Evolutionary conservation across 2,113 vertebrate genomes (phyloP).

Genomic region (Riparia riparia): DNA sequence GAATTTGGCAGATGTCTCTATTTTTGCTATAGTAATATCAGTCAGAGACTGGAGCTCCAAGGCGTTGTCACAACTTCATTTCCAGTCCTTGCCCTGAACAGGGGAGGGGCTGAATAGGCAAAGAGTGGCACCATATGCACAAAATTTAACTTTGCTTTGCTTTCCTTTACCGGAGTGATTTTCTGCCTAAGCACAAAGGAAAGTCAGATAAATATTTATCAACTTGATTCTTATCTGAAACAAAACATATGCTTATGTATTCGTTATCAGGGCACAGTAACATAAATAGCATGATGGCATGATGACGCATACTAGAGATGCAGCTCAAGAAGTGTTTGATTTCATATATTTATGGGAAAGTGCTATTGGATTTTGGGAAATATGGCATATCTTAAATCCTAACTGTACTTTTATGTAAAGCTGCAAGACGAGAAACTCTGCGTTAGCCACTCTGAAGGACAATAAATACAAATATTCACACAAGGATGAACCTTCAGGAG

Average conservation of each 20-base stretch:
- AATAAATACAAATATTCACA: neutral
- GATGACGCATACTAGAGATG: neutral
- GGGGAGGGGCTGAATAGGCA: neutral
- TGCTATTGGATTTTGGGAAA: neutral
- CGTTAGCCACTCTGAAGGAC: neutral
- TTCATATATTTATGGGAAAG: conserved; percentile 11
- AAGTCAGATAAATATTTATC: conserved; percentile 16
- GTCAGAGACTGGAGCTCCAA: neutral
- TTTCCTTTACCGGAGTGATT: neutral
- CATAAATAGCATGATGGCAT: neutral
- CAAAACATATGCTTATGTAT: neutral
- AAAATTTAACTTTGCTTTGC: neutral
- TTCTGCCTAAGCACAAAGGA: neutral
- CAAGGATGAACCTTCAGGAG: conserved; percentile 10
- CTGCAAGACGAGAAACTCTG: neutral
- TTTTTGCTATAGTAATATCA: neutral
- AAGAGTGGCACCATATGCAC: neutral
- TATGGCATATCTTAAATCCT: neutral
- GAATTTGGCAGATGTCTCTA: neutral
- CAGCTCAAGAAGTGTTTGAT: neutral
- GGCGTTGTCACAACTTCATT: neutral
- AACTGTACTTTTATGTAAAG: neutral
- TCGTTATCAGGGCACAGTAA: neutral
- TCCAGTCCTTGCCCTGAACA: neutral
- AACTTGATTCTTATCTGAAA: neutral